Percentiles rank a stretch among this genome's conserved stretches.
Conservation (phyloP, 2,113 vertebrate species). For the Pontoporia blainvillei region DNA sequence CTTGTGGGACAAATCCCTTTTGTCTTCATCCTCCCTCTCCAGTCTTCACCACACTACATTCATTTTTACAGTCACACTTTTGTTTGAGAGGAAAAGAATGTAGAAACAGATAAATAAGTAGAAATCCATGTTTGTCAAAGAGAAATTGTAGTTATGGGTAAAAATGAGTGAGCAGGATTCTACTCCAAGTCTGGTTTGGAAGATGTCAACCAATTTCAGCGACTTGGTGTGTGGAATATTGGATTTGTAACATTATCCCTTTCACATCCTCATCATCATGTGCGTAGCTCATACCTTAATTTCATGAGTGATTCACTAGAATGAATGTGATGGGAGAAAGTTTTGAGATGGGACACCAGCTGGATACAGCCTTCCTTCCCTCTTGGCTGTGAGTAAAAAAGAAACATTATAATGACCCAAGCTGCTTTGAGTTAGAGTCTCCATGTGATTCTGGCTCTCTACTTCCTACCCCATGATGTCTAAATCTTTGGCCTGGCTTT, state of each 20-base stretch:
- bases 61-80: not conserved
- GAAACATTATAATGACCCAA: not conserved
- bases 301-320: not conserved
- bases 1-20: not conserved
- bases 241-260: not conserved
- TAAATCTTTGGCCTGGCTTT: not conserved
- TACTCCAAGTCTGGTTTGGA: not conserved
- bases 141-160: not conserved
- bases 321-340: not conserved
- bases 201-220: not conserved
- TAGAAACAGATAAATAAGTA: not conserved
- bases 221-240: not conserved
- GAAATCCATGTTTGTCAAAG: not conserved
- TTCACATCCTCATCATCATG: not conserved
- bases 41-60: not conserved
- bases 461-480: not conserved
- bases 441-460: not conserved
- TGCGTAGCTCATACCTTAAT: not conserved
- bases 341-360: not conserved
- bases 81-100: not conserved
- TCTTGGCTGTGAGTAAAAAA: constrained; percentile 13
- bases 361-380: not conserved
- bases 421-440: not conserved
- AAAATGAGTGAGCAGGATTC: not conserved
- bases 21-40: not conserved